These are phyloP conservation scores for Seira sanloemensis DNA, from an alignment of 2,888 invertebrate species.

Conservation along the genomic window DNA sequence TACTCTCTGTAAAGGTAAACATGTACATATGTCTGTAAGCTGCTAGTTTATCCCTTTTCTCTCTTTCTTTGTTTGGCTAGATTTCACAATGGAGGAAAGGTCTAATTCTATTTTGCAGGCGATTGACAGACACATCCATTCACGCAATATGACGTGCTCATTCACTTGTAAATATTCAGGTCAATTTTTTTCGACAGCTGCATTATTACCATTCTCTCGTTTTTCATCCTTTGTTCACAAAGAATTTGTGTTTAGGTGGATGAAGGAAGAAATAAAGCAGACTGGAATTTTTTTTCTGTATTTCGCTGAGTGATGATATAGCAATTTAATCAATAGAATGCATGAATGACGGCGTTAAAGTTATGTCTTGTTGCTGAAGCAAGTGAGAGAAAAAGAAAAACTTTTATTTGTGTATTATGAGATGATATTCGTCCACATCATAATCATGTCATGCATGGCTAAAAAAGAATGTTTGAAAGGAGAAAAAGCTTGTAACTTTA, in stretches of 20 bases:
- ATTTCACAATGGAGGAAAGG: conserved; percentile 35
- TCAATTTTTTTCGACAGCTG: conserved; percentile 61
- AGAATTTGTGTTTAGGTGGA: not conserved
- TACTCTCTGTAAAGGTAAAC: too few relatives aligned
- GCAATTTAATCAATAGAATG: not conserved
- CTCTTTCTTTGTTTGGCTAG: conserved; percentile 17
- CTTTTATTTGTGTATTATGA: conserved; percentile 1
- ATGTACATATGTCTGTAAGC: not conserved
- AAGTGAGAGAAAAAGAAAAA: conserved; percentile 28
- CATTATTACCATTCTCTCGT: conserved; percentile 42
- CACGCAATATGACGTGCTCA: conserved; percentile 64
- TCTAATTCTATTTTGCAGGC: conserved; percentile 62
- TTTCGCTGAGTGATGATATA: not conserved
- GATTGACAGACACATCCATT: conserved; percentile 64
- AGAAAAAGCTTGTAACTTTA: conserved; percentile 13
- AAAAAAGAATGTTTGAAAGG: not conserved
- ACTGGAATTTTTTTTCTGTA: not conserved
- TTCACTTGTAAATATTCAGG: conserved; percentile 65
- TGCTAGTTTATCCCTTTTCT: not conserved
- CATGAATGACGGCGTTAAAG: not conserved
- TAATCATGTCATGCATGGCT: conserved; percentile 30
- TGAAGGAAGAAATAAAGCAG: not conserved
- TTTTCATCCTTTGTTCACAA: not conserved
- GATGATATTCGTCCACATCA: conserved; percentile 21
- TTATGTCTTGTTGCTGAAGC: not conserved